Conservation (phyloP, 2,113 vertebrate species). For the Paedocypris sp. region DNA sequence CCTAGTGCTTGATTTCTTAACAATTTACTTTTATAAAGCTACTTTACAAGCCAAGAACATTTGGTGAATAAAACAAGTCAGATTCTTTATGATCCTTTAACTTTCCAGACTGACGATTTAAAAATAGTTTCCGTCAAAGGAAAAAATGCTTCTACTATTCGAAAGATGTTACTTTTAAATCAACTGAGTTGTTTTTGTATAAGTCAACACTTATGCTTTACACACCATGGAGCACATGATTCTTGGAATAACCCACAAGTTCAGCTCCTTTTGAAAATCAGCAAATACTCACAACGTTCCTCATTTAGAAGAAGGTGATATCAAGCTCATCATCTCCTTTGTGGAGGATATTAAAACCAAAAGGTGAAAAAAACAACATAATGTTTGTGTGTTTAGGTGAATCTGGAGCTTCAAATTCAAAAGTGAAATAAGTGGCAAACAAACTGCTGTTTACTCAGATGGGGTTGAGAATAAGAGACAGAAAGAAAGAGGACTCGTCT, state of each 20-base stretch:
- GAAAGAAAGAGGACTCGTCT: conserved; percentile 47
- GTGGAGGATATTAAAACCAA: neutral
- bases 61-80: too few species aligned
- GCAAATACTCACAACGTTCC: neutral
- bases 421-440: neutral
- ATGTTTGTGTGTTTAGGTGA: neutral
- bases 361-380: neutral
- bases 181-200: too few species aligned
- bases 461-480: conserved; percentile 38
- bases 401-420: neutral
- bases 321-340: conserved; percentile 13
- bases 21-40: too few species aligned
- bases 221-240: too few species aligned
- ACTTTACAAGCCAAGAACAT: too few species aligned
- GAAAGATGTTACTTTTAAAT: too few species aligned
- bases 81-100: too few species aligned
- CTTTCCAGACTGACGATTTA: too few species aligned
- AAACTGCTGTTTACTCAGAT: conserved; percentile 4
- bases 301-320: neutral
- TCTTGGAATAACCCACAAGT: neutral
- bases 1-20: too few species aligned
- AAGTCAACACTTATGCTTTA: too few species aligned
- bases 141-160: too few species aligned
- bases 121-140: too few species aligned
- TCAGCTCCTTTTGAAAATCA: conserved; percentile 1